Evolutionary conservation across 1,140 invertebrate species (phyloP), one percentile per base, ranked within the genome.

Genomic region (Panagrolaimus sp.): DNA sequence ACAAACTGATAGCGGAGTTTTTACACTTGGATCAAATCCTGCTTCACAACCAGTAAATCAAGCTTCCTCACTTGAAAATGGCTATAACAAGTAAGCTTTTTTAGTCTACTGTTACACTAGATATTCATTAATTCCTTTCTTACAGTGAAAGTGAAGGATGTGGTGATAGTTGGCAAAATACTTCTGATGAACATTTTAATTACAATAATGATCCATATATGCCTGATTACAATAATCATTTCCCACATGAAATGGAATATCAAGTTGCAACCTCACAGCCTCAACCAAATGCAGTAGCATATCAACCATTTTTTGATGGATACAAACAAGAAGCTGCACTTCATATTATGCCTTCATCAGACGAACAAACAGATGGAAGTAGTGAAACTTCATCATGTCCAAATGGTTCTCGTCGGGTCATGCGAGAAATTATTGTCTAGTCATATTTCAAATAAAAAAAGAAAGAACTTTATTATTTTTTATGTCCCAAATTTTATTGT

Each of bases 1-100:
- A 13, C 72, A 74, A 42, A 73, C 67, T 43, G 72, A 74, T 23
- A 74, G 72, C 61, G 72, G 72, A 25, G 73, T 74, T 9, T 74
- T 74, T 46, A 74, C 72, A 25, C 61, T 74, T 25, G 66, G 72
- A 23, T 74, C 72, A 57, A 20, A 25, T 57, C 51, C 51, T 20
- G 27, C 20, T 57, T 11, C 51, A 11, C 51, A 57, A 20, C 51
- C 20, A n/a, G 13, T 11, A 23, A 57, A 57, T 57, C 51, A 57
- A 57, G 51, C 51, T 57, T 27, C 51, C 4, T 57, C 51, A 57
- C 11, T 57, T 57, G 51, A 57, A 57, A 57, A 57, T 20, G 51
- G 51, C 51, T 57, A 25, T 16, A 57, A 20, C 7, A 27, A 27
- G 51, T 57, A 57, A 2, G n/a, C 20, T 3, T 57, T 25, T 57